Percentiles rank a stretch among this genome's conserved stretches.
These are phyloP conservation scores for Eupithecia pulchellata DNA, from an alignment of 2,888 invertebrate genomes.

Conservation along the genomic window DNA sequence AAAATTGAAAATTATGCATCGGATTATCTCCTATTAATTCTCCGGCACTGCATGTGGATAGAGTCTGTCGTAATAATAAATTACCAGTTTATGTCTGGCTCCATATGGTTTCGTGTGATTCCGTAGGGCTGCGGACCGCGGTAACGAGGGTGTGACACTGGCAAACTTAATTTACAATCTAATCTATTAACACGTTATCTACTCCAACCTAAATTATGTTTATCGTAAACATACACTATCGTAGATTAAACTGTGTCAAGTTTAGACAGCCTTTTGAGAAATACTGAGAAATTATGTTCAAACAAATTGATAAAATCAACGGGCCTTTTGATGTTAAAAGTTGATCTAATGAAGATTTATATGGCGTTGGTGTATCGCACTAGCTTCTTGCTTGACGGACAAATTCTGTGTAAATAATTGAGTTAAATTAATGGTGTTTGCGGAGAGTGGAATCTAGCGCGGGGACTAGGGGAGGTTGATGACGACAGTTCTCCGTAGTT, in stretches of 20 bases:
- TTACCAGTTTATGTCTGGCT: conserved; percentile 59
- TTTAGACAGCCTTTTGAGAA: conserved; percentile 34
- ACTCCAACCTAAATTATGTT: conserved; percentile 52
- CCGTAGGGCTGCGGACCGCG: conserved; percentile 34
- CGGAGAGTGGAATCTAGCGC: conserved; percentile 32
- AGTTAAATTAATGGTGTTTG: conserved; percentile 41
- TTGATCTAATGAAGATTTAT: conserved; percentile 61
- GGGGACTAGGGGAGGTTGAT: conserved; percentile 7
- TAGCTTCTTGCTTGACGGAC: conserved; percentile 50
- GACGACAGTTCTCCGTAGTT: conserved; percentile 12
- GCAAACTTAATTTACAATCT: conserved; percentile 66
- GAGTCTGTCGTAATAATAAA: conserved; percentile 57
- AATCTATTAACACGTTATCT: conserved; percentile 68
- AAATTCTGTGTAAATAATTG: conserved; percentile 40
- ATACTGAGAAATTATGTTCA: conserved; percentile 38
- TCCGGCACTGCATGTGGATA: conserved; percentile 56
- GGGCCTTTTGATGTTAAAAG: conserved; percentile 43
- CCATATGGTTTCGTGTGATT: conserved; percentile 58
- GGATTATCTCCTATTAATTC: conserved; percentile 60
- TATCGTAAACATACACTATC: conserved; percentile 45
- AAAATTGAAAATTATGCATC: conserved; percentile 48
- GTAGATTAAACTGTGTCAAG: conserved; percentile 43
- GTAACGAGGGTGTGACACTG: conserved; percentile 70
- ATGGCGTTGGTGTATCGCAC: conserved; percentile 42
- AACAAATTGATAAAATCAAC: conserved; percentile 38